A percentile compares a stretch with the other conserved stretches of the same genome.
These are phyloP conservation scores for Alsophila aescularia DNA, from an alignment of 2,888 invertebrate species.

Conservation along the genomic window DNA sequence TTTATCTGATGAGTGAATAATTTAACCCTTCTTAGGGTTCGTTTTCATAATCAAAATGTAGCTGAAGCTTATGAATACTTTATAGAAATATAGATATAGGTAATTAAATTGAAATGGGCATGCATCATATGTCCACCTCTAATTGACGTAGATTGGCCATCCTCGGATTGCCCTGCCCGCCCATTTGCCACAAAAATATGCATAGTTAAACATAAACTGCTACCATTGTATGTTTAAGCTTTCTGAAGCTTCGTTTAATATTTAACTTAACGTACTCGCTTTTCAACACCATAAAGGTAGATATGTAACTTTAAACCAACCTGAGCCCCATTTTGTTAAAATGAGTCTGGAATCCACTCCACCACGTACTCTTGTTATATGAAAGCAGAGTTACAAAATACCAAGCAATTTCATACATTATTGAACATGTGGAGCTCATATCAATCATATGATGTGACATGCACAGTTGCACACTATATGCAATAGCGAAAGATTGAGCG, in stretches of 20 bases:
- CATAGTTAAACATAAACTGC: neutral
- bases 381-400: no score
- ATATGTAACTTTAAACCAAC: neutral
- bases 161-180: neutral
- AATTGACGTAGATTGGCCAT: no score
- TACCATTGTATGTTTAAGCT: neutral
- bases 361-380: neutral
- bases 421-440: constrained; percentile 1
- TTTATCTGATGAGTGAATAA: constrained; percentile 23
- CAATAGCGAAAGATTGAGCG: neutral
- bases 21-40: constrained; percentile 4
- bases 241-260: no score
- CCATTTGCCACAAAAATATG: constrained; percentile 12
- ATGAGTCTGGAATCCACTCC: neutral
- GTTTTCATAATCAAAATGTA: constrained; percentile 1
- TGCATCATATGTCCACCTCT: neutral
- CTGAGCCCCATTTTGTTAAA: neutral
- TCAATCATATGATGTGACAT: constrained; percentile 5
- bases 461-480: no score
- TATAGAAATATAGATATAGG: neutral
- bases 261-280: no score
- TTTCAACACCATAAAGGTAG: no score
- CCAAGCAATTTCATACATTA: neutral
- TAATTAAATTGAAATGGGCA: constrained; percentile 2
- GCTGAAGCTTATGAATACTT: neutral